phyloP scores from a whole-genome alignment of 2,888 invertebrate genomes.

The Nomada fabriciana region DNA sequence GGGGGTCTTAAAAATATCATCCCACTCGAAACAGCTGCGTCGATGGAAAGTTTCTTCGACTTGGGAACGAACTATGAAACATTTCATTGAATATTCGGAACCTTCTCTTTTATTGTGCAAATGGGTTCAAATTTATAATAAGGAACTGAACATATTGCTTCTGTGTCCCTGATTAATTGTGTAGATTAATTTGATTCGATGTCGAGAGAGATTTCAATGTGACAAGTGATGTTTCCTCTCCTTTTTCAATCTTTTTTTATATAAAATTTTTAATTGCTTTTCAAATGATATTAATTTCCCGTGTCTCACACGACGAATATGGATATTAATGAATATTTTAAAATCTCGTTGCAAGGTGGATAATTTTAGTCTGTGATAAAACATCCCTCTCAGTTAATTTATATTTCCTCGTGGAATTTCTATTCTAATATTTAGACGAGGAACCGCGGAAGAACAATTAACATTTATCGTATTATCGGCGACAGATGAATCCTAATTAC shows the following conservation, averaged over 20 bases:
- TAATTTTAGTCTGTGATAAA: not conserved
- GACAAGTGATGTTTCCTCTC: not conserved
- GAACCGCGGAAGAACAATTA: too few relatives aligned
- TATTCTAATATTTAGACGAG: not conserved
- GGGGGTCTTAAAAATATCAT: constrained; percentile 73
- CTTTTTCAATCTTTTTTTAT: too few relatives aligned
- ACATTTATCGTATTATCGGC: too few relatives aligned
- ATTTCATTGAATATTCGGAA: not conserved
- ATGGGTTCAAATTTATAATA: not conserved
- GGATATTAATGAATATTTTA: not conserved
- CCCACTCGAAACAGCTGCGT: constrained; percentile 63
- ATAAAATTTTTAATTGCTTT: not conserved
- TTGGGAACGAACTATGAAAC: constrained; percentile 4
- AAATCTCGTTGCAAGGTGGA: too few relatives aligned
- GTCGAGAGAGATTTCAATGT: too few relatives aligned
- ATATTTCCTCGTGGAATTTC: not conserved
- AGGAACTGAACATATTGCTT: not conserved
- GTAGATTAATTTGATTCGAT: too few relatives aligned
- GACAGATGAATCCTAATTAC: too few relatives aligned
- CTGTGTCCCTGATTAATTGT: too few relatives aligned
- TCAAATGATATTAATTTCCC: not conserved
- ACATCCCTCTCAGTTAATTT: not conserved
- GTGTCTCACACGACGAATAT: not conserved
- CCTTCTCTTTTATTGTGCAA: not conserved
- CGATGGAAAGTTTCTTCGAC: constrained; percentile 71